Base-by-base conservation (phyloP, 2,888 invertebrate genomes). In the Chrysolina americana region DNA sequence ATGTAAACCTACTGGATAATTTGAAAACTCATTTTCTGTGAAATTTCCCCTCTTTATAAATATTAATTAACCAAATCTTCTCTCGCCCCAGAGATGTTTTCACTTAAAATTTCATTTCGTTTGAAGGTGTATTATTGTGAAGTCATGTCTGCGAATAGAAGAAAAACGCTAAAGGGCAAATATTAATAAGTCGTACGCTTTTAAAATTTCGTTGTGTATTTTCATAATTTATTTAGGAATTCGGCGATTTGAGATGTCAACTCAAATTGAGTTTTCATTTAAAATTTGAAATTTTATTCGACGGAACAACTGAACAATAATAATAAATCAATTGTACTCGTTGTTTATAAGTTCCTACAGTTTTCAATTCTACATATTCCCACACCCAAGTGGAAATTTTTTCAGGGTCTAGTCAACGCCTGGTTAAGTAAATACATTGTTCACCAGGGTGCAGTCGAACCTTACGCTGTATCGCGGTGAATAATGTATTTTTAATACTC, bases 81-180 rank as follows among this genome's bases (percentile, higher is more conserved):
- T 9, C 0, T 59, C 28, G n/a, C 59, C 23, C 28, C 8, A 36
- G 36, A 59, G 23, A 28, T 15, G 28, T n/a, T 28, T 59, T 59
- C 59, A 17, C 36, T 59, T 59, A 13, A 59, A 36, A 36, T 59
- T 59, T 28, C 36, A 59, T 59, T 59, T 28, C 59, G 36, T 59
- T 59, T 59, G 59, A 59, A 36, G 36, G 59, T 36, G 23, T 28
- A 36, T 59, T 59, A 59, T 36, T 59, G 36, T 59, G 28, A 59
- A 59, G 59, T 59, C 17, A 36, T 10, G 21, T 19, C 19, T 19
- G 50, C 50, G 9, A 17, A 6, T 6, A 50, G 2, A 50, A 19
- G 19, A 19, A 10, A 36, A 4, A 13, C 21, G 53, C 21, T 11
- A 21, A n/a, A 59, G 36, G n/a, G 59, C 36, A n/a, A 59, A 59